phyloP scores from a whole-genome alignment of 2,113 vertebrate species.

The Labeo rohita region DNA sequence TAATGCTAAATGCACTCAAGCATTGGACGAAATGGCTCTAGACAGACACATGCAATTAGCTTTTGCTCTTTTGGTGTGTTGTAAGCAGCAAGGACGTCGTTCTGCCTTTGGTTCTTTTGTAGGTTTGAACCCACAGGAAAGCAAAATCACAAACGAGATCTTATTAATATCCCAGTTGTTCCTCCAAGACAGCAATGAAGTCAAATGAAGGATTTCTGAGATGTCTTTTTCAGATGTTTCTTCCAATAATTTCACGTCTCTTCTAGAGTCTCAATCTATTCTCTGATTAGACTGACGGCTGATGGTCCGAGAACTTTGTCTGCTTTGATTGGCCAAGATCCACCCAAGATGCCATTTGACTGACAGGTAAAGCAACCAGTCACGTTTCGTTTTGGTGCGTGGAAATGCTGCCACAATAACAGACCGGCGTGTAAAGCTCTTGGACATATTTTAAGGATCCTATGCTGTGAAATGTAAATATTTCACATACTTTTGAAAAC shows the following conservation, averaged over 20 bases:
- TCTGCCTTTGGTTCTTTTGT: slow-evolving; percentile 6
- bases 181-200: neutral
- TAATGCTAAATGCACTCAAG: slow-evolving; percentile 50
- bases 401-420: too few relatives aligned
- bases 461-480: too few relatives aligned
- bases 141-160: neutral
- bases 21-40: slow-evolving; percentile 42
- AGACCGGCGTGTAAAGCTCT: too few relatives aligned
- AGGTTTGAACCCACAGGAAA: slow-evolving; percentile 7
- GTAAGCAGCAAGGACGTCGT: neutral
- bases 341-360: too few relatives aligned
- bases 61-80: slow-evolving; percentile 33
- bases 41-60: slow-evolving; percentile 31
- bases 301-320: too few relatives aligned
- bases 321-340: too few relatives aligned
- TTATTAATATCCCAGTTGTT: neutral
- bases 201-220: neutral
- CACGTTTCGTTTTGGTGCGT: too few relatives aligned
- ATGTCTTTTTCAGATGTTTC: neutral
- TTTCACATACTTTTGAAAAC: too few relatives aligned
- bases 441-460: too few relatives aligned
- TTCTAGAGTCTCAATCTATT: neutral
- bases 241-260: neutral
- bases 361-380: too few relatives aligned
- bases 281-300: too few relatives aligned